These are phyloP conservation scores for Caradrina clavipalpis DNA, from an alignment of 2,888 invertebrate genomes.

Conservation along the genomic window DNA sequence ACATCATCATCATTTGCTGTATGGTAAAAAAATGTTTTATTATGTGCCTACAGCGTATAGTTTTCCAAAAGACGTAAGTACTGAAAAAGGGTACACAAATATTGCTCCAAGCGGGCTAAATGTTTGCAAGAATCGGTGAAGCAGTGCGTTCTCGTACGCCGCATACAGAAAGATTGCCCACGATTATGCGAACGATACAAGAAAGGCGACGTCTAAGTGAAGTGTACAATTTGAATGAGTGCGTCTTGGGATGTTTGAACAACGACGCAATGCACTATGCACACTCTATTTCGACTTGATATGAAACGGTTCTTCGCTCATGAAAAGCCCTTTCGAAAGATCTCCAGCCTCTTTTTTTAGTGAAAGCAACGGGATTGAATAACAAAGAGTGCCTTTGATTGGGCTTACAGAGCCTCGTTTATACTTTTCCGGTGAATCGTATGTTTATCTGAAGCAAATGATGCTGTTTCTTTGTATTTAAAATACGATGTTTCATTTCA, in stretches of 20 bases:
- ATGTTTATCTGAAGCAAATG: constrained; percentile 49
- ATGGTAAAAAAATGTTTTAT: no score
- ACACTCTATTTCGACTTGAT: constrained; percentile 84
- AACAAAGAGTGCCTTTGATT: constrained; percentile 81
- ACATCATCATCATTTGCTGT: no score
- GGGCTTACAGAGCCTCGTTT: constrained; percentile 68
- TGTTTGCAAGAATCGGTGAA: constrained; percentile 56
- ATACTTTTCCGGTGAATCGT: constrained; percentile 46
- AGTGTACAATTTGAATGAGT: constrained; percentile 86
- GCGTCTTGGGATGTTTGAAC: constrained; percentile 85
- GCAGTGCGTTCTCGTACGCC: constrained; percentile 46
- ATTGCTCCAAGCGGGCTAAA: constrained; percentile 31
- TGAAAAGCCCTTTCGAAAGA: constrained; percentile 79
- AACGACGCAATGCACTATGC: constrained; percentile 77
- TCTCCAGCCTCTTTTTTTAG: constrained; percentile 73
- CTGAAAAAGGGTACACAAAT: constrained; percentile 28
- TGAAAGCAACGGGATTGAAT: constrained; percentile 80
- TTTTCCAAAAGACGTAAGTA: no score
- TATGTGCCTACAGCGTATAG: no score
- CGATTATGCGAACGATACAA: constrained; percentile 79
- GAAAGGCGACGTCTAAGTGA: constrained; percentile 75
- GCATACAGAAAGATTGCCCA: constrained; percentile 69
- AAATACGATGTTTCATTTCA: constrained; percentile 27
- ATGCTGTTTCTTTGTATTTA: constrained; percentile 27
- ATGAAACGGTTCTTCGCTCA: constrained; percentile 77